Percentiles rank a stretch among this genome's conserved stretches.
Conservation (phyloP, 2,888 invertebrate species). For the Campaea margaritaria region DNA sequence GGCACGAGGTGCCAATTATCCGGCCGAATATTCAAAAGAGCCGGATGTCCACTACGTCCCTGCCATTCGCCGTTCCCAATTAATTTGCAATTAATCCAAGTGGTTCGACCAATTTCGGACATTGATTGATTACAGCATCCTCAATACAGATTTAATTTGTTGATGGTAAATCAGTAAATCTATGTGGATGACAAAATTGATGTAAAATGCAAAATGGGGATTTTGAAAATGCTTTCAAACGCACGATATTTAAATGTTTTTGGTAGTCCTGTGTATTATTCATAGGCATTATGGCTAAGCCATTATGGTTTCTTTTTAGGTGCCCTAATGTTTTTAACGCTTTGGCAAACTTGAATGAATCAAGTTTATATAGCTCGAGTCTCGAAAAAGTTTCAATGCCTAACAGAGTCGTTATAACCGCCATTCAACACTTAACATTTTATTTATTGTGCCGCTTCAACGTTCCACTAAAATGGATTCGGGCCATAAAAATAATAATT, state of each 20-base stretch:
- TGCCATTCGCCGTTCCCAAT: slow-evolving; percentile 38
- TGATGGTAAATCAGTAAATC: slow-evolving; percentile 32
- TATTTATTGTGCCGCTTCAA: slow-evolving; percentile 30
- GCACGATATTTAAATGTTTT: no score
- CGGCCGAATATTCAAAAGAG: slow-evolving; percentile 6
- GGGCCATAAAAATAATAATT: slow-evolving; percentile 43
- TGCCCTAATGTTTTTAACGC: slow-evolving; percentile 6
- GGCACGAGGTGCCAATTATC: background rate
- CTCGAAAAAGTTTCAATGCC: slow-evolving; percentile 22
- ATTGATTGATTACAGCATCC: slow-evolving; percentile 42
- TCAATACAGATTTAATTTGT: slow-evolving; percentile 42
- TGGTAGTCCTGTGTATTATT: no score
- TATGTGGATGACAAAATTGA: slow-evolving; percentile 32
- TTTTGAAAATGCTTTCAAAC: slow-evolving; percentile 7
- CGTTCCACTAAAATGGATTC: slow-evolving; percentile 42
- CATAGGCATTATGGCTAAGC: no score
- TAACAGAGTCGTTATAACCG: slow-evolving; percentile 28
- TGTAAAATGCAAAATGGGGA: slow-evolving; percentile 34
- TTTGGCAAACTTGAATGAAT: slow-evolving; percentile 19
- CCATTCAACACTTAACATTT: slow-evolving; percentile 28
- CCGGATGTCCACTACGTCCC: slow-evolving; percentile 12
- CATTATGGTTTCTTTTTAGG: background rate
- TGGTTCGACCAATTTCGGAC: slow-evolving; percentile 41
- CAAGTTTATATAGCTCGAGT: slow-evolving; percentile 10
- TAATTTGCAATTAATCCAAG: slow-evolving; percentile 48